Conservation (phyloP, 2,888 invertebrate species). For the Aricia artaxerxes region DNA sequence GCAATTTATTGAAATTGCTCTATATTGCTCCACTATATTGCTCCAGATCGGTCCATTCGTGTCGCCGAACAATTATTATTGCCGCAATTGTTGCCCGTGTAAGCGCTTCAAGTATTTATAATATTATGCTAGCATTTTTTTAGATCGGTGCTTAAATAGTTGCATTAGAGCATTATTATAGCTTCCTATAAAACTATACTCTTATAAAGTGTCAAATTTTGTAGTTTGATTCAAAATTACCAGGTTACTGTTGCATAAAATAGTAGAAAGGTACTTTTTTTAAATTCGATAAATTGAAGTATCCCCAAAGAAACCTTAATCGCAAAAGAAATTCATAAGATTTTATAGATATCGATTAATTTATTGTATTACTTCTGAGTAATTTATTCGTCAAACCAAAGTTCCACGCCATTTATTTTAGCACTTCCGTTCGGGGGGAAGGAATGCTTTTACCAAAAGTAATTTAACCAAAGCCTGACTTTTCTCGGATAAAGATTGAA, state of each 20-base stretch:
- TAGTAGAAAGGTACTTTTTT: not conserved
- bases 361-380: slow-evolving; percentile 63
- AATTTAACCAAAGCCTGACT: slow-evolving; percentile 72
- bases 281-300: not conserved
- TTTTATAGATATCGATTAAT: slow-evolving; percentile 48
- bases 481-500: slow-evolving; percentile 69
- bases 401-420: slow-evolving; percentile 76
- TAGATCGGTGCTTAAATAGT: no score
- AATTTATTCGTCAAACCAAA: slow-evolving; percentile 70
- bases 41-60: no score
- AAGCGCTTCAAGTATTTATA: no score
- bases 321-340: slow-evolving; percentile 23
- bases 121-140: no score
- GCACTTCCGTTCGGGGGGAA: slow-evolving; percentile 71
- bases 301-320: not conserved
- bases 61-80: no score
- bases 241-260: not conserved
- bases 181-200: no score
- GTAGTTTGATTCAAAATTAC: no score
- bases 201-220: no score
- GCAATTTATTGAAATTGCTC: no score
- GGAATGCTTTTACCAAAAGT: slow-evolving; percentile 77
- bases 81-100: no score
- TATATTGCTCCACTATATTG: no score
- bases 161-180: no score